Evolutionary conservation across 2,888 invertebrate species (phyloP).

Genomic region (Keiferia lycopersicella): DNA sequence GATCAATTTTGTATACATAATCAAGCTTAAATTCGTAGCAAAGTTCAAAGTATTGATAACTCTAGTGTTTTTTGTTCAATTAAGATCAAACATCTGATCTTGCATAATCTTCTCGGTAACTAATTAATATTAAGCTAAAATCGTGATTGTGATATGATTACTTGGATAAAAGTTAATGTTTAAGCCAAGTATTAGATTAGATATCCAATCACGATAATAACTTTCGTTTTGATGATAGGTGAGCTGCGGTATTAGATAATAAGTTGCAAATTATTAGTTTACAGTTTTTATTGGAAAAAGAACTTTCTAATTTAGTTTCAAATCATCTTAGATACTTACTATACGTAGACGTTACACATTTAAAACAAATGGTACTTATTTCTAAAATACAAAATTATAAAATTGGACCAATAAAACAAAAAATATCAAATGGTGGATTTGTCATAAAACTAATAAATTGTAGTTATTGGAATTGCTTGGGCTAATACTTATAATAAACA

Average conservation of each 20-base stretch:
- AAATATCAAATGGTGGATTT: not conserved
- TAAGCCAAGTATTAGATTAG: conserved; percentile 6
- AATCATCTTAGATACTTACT: no score
- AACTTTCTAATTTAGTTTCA: no score
- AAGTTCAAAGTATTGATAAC: not conserved
- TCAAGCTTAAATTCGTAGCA: no score
- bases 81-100: not conserved
- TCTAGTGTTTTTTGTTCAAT: not conserved
- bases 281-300: not conserved
- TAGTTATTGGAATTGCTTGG: conserved; percentile 1
- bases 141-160: not conserved
- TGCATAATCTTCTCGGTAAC: not conserved
- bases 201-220: conserved; percentile 1
- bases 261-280: not conserved
- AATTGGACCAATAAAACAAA: not conserved
- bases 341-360: no score
- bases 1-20: no score
- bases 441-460: not conserved
- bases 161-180: conserved; percentile 9
- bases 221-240: conserved; percentile 3
- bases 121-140: not conserved
- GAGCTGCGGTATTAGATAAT: not conserved
- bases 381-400: not conserved
- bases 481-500: not conserved
- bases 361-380: no score